Evolutionary conservation across 2,113 vertebrate species (phyloP), one percentile per base, ranked within the genome.

Genomic region (Pogonocichla stellata): DNA sequence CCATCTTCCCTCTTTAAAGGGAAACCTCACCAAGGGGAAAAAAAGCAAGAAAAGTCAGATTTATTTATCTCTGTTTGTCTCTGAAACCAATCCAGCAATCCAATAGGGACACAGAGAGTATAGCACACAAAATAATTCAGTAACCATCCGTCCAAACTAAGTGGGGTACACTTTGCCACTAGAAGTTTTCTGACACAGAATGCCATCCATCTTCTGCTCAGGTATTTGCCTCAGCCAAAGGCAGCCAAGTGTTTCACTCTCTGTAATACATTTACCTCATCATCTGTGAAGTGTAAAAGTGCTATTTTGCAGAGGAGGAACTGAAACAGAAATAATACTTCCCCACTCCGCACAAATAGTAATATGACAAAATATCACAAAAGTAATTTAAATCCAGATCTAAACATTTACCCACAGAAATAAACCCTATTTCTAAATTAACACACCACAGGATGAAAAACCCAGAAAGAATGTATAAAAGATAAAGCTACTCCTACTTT

Each of bases 191-290:
- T 73, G 66, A 57, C 40, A 88, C 8, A 79, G 61, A 79, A 36
- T 3, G 1, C 22, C 40, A 54, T 28, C 34, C 1, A 0, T 57
- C 28, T 87, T 29, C 50, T 92, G 40, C 34, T 70, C 67, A 83
- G 71, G 43, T 77, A 40, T 75, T 90, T 82, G 42, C 10, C 90
- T 90, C 80, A 56, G 29, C 23, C 33, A 79, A 88, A 85, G 31
- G 58, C 81, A 92, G 58, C 20, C 26, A 75, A 92, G 38, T 62
- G 56, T 70, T 90, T 92, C 62, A 65, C 38, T 47, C 22, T 47
- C 51, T 36, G 26, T n/a, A 73, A 67, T 65, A 45, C 17, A n/a
- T 88, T 75, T 95, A 42, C 38, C 34, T 92, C 38, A 85, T 62
- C 50, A 79, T 48, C 38, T 18, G 2, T 54, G 33, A 92, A 89